Evolutionary conservation across 2,113 vertebrate genomes (phyloP), one percentile per base, ranked within the genome.

Genomic region (Alligator sinensis): DNA sequence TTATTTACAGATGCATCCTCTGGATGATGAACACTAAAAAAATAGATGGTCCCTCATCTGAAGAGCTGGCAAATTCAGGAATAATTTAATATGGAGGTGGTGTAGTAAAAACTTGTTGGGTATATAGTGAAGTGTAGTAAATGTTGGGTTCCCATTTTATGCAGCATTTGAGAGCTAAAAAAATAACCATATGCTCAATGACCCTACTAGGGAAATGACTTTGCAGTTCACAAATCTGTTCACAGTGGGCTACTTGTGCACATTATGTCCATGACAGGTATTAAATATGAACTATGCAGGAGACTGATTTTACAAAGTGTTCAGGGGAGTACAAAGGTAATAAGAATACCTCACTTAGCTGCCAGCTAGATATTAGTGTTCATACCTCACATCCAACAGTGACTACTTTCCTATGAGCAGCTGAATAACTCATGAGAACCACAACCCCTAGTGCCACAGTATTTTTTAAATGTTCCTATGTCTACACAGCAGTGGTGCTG

Each of bases 191-290:
- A 54, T 30, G 27, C 82, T 94, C 77, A 79, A 64, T 79, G 85
- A 94, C 82, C 77, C 87, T 84, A 61, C 68, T 47, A 91, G 89
- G 63, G 11, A 66, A 89, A 86, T 89, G 24, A 60, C 89, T 95
- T 86, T 82, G 81, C 60, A 90, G 57, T 60, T 96, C 80, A 91
- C 1, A 17, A 54, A 89, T 93, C 85, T 59, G 91, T 16, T 89
- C 92, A 79, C 70, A 72, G 55, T 19, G 74, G 89, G 19, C 54
- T 95, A 58, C 77, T 95, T 95, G 76, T 91, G 93, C 83, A 27
- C 28, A 91, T 87, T 80, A 89, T 84, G 92, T 86, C 82, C 10
- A 70, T 84, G 47, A 47, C 47, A 47, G 47, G 47, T 47, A 63
- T 0, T 1, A 28, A 27, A 10, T 68, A 22, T 95, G 87, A 91